A percentile compares a stretch with the other conserved stretches of the same genome.
These are phyloP conservation scores for Virgularia gustaviana DNA, from an alignment of 92 coral and sea anemone genomes.

Conservation along the genomic window DNA sequence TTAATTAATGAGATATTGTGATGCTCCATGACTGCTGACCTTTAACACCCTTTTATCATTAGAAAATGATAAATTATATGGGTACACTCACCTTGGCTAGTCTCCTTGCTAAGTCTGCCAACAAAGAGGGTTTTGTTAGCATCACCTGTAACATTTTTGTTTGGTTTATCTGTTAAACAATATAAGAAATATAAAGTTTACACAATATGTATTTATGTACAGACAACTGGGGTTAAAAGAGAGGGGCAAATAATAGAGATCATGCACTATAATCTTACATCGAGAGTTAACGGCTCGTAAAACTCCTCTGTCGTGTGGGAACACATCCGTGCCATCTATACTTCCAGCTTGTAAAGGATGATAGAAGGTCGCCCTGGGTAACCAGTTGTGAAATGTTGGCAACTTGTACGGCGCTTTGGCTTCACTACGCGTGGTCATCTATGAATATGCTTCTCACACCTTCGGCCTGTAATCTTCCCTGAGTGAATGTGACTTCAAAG, in stretches of 20 bases:
- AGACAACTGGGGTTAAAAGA: background rate
- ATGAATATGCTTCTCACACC: background rate
- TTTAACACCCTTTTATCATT: no score
- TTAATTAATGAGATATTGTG: no score
- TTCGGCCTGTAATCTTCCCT: background rate
- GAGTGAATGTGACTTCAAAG: no score
- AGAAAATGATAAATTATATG: background rate
- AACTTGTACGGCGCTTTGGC: constrained; percentile 48
- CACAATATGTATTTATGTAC: background rate
- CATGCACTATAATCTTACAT: constrained; percentile 72
- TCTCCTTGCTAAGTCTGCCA: constrained; percentile 80
- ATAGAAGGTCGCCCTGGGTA: constrained; percentile 77
- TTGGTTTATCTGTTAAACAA: constrained; percentile 68
- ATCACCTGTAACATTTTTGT: constrained; percentile 74
- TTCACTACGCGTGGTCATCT: constrained; percentile 23
- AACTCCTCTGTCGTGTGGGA: constrained; percentile 83
- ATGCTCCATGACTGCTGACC: no score
- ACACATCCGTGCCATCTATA: constrained; percentile 88
- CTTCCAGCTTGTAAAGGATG: constrained; percentile 98
- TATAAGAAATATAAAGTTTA: background rate
- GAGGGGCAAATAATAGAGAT: background rate
- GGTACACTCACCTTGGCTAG: constrained; percentile 83
- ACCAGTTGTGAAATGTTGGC: constrained; percentile 84
- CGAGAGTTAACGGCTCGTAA: constrained; percentile 70
- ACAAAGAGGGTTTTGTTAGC: constrained; percentile 79